These are phyloP conservation scores for Drepana falcataria DNA, from an alignment of 2,888 invertebrate species.

Conservation along the genomic window DNA sequence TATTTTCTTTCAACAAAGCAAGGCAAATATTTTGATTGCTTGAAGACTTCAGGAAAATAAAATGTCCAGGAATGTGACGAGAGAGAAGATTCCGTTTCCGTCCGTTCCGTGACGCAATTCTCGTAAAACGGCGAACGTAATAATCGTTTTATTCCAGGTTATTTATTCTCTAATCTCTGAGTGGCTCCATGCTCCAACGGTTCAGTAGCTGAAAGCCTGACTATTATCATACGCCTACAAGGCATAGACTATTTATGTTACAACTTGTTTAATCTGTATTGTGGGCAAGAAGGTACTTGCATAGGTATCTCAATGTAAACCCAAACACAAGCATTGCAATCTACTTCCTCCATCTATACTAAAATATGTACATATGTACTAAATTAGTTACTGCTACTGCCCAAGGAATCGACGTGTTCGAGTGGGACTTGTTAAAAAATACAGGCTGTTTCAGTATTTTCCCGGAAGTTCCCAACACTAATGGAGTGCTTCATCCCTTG, in stretches of 20 bases:
- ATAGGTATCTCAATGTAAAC: too few species aligned
- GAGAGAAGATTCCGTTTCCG: conserved; percentile 10
- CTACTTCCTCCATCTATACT: too few species aligned
- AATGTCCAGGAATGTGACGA: conserved; percentile 1
- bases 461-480: conserved; percentile 36
- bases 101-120: conserved; percentile 14
- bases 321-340: too few species aligned
- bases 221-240: neutral
- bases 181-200: conserved; percentile 5
- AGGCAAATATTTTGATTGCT: neutral
- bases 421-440: conserved; percentile 4
- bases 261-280: too few species aligned
- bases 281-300: too few species aligned
- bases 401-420: neutral
- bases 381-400: neutral
- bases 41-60: neutral
- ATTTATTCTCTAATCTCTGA: conserved; percentile 20
- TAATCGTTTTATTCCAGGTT: conserved; percentile 30
- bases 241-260: too few species aligned
- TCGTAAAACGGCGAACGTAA: conserved; percentile 19
- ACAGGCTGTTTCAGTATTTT: conserved; percentile 23
- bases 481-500: conserved; percentile 49
- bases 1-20: neutral
- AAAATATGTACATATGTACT: neutral
- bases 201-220: neutral